A percentile compares a stretch with the other conserved stretches of the same genome.
These are phyloP conservation scores for Limnephilus lunatus DNA, from an alignment of 2,888 invertebrate genomes.

Conservation along the genomic window DNA sequence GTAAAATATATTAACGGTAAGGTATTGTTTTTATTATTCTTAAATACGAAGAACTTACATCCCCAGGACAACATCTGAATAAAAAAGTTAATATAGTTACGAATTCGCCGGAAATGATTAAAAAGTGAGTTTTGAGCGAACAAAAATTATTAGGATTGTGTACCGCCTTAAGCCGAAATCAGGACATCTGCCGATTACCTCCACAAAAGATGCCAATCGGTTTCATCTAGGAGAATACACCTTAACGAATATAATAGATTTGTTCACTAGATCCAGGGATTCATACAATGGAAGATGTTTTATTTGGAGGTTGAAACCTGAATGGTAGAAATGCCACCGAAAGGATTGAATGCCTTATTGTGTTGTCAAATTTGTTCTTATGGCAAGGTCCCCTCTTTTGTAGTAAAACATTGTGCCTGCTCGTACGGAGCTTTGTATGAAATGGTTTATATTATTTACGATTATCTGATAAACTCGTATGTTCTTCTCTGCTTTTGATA, in stretches of 20 bases:
- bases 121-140: no score
- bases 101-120: no score
- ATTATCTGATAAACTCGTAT: constrained; percentile 54
- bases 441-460: constrained; percentile 56
- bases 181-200: constrained; percentile 52
- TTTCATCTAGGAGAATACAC: constrained; percentile 49
- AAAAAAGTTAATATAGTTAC: no score
- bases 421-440: constrained; percentile 48
- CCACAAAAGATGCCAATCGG: constrained; percentile 51
- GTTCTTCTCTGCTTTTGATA: constrained; percentile 12
- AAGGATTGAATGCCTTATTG: constrained; percentile 65
- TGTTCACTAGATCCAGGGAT: constrained; percentile 49
- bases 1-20: no score
- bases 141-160: no score
- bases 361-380: constrained; percentile 64
- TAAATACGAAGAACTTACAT: no score
- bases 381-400: constrained; percentile 54
- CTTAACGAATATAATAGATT: constrained; percentile 53
- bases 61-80: no score
- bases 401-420: constrained; percentile 50
- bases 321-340: constrained; percentile 61
- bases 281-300: constrained; percentile 61
- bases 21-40: no score
- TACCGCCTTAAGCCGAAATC: constrained; percentile 18
- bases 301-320: constrained; percentile 56